A percentile compares a stretch with the other conserved stretches of the same genome.
phyloP scores from a whole-genome alignment of 2,888 invertebrate species.

The Galerucella nymphaeae region DNA sequence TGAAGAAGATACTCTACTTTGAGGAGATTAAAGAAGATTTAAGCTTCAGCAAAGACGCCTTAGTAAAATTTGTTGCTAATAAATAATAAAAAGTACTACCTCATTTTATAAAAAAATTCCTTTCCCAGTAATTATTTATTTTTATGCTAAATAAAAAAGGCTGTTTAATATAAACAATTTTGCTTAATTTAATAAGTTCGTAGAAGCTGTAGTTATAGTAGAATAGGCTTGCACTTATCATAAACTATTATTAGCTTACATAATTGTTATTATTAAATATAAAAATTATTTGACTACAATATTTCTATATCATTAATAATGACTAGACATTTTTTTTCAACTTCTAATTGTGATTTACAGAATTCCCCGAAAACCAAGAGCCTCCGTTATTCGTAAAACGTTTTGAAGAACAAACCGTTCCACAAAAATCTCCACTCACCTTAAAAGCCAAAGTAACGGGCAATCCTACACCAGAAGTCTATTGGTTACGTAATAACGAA shows the following conservation, averaged over 20 bases:
- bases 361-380: conserved; percentile 74
- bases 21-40: background rate
- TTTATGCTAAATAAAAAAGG: too few species aligned
- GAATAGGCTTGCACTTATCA: too few species aligned
- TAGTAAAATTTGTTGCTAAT: background rate
- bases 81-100: background rate
- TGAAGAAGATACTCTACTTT: background rate
- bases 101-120: background rate
- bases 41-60: background rate
- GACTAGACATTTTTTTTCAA: background rate
- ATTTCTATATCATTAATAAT: background rate
- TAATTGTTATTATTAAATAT: background rate
- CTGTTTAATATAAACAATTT: too few species aligned
- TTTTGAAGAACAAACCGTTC: conserved; percentile 86
- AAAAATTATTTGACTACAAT: background rate
- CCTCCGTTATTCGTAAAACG: conserved; percentile 89
- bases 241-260: too few species aligned
- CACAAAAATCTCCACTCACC: conserved; percentile 80
- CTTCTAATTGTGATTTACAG: conserved; percentile 66
- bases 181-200: too few species aligned
- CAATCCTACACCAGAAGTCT: conserved; percentile 88
- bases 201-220: too few species aligned
- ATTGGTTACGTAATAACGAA: conserved; percentile 90
- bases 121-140: background rate
- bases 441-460: conserved; percentile 88